phyloP scores from a whole-genome alignment of 2,113 vertebrate genomes.

The Hiodon alosoides region DNA sequence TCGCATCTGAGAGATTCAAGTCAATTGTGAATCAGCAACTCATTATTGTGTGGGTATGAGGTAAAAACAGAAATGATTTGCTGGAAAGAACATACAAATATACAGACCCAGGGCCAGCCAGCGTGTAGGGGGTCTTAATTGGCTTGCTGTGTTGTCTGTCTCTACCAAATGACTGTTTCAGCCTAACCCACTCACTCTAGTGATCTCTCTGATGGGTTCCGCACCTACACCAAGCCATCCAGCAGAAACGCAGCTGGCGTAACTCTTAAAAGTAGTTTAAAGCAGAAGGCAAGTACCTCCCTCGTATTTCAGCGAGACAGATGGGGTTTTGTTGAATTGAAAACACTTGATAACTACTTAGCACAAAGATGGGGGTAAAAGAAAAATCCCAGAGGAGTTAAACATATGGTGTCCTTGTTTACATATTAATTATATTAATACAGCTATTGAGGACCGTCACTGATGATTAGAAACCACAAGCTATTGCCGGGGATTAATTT shows the following conservation, averaged over 20 bases:
- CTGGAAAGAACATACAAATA: too few relatives aligned
- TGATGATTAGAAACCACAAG: neutral
- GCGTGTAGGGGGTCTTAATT: neutral
- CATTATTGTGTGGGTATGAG: too few relatives aligned
- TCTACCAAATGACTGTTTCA: neutral
- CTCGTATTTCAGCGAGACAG: neutral
- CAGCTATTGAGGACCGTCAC: neutral
- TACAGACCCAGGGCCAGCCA: too few relatives aligned
- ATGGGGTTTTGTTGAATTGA: too few relatives aligned
- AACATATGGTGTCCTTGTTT: slow-evolving; percentile 8
- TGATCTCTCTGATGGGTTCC: neutral
- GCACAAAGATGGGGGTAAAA: neutral
- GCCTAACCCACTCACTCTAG: neutral
- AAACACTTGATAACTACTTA: neutral
- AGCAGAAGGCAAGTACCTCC: neutral
- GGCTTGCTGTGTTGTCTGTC: neutral
- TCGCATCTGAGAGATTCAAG: neutral
- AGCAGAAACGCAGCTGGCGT: neutral
- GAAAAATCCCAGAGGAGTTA: neutral
- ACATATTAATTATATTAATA: neutral
- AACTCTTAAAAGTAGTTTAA: neutral
- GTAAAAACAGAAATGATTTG: too few relatives aligned
- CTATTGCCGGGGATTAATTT: too few relatives aligned
- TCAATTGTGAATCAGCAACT: slow-evolving; percentile 28
- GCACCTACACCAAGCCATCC: neutral